Conservation (phyloP, 2,113 vertebrate species). For the Hepsetus odoe region DNA sequence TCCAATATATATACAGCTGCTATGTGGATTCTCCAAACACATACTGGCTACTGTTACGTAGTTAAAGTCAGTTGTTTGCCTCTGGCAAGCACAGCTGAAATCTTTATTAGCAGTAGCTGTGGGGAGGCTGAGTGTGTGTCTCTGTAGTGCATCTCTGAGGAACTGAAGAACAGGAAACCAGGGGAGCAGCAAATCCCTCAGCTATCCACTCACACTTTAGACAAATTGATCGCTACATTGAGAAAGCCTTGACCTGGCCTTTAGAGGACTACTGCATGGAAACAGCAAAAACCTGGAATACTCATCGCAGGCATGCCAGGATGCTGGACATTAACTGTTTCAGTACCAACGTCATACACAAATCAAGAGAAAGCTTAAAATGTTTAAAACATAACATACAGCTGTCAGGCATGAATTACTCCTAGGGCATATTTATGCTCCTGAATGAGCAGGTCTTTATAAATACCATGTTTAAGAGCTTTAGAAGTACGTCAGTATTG, state of each 20-base stretch:
- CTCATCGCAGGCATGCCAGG: slow-evolving; percentile 63
- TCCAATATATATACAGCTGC: neutral
- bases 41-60: neutral
- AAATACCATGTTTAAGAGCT: no score
- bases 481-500: neutral
- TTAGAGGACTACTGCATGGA: slow-evolving; percentile 51
- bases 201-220: slow-evolving; percentile 65
- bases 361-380: no score
- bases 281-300: slow-evolving; percentile 70
- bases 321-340: slow-evolving; percentile 61
- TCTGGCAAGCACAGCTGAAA: slow-evolving; percentile 72
- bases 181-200: slow-evolving; percentile 56
- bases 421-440: no score
- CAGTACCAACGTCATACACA: slow-evolving; percentile 40
- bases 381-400: no score
- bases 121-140: slow-evolving; percentile 38
- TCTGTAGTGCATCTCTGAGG: slow-evolving; percentile 58
- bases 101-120: slow-evolving; percentile 67
- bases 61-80: slow-evolving; percentile 48
- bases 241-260: slow-evolving; percentile 54
- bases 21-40: neutral
- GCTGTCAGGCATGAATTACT: neutral
- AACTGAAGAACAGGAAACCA: slow-evolving; percentile 62
- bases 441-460: neutral
- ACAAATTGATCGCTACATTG: slow-evolving; percentile 70